Conservation (phyloP, 2,888 invertebrate genomes). For the Arctia plantaginis region DNA sequence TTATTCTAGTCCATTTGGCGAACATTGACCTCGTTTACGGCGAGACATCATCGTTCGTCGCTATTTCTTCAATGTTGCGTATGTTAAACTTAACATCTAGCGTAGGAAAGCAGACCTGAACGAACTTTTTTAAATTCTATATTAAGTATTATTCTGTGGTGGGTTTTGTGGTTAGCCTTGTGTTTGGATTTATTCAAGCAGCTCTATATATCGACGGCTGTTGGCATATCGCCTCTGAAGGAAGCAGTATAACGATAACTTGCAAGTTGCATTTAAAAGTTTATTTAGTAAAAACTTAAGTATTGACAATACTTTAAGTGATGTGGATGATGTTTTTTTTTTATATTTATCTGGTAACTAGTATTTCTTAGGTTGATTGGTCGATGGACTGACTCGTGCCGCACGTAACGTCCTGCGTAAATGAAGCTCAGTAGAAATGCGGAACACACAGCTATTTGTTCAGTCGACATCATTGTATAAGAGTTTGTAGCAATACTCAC, state of each 20-base stretch:
- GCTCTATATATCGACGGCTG: neutral
- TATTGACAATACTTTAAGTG: neutral
- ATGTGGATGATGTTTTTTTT: constrained; percentile 13
- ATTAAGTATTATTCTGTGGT: neutral
- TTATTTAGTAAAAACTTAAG: neutral
- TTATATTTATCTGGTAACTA: constrained; percentile 39
- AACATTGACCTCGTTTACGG: constrained; percentile 71
- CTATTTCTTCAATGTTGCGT: constrained; percentile 51
- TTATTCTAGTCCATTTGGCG: constrained; percentile 77
- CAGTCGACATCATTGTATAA: constrained; percentile 86
- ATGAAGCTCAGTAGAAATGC: constrained; percentile 85
- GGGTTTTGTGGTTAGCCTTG: constrained; percentile 1
- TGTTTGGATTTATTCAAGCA: constrained; percentile 8
- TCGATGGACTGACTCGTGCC: constrained; percentile 61
- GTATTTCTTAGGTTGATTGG: constrained; percentile 59
- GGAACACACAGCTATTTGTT: constrained; percentile 85
- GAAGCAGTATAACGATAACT: neutral
- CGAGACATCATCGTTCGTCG: constrained; percentile 52
- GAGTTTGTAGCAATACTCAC: constrained; percentile 81
- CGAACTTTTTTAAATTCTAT: neutral
- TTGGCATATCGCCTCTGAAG: constrained; percentile 1
- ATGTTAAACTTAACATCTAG: constrained; percentile 35
- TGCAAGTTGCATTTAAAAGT: neutral
- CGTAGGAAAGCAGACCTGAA: constrained; percentile 30
- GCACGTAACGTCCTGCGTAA: constrained; percentile 79